Conservation (phyloP, 2,113 vertebrate species). For the Circaetus cinerascens region DNA sequence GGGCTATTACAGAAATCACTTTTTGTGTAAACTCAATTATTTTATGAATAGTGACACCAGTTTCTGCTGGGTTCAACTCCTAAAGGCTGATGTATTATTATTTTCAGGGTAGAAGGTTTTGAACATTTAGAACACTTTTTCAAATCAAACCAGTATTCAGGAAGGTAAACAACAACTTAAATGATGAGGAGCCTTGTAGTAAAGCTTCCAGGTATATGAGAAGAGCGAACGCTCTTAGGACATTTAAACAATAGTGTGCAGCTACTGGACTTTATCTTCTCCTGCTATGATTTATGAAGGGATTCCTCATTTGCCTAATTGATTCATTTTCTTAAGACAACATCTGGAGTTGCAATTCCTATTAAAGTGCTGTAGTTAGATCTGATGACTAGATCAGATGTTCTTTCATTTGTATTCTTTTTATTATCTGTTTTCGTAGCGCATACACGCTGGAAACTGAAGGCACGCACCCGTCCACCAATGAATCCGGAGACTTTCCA, state of each 20-base stretch:
- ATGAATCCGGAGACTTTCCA: background rate
- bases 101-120: constrained; percentile 73
- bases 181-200: background rate
- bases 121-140: constrained; percentile 58
- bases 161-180: constrained; percentile 67
- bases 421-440: constrained; percentile 15
- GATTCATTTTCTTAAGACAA: constrained; percentile 73
- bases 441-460: background rate
- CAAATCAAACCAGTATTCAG: constrained; percentile 67
- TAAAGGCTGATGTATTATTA: constrained; percentile 70
- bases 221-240: background rate
- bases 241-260: background rate
- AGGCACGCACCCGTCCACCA: background rate
- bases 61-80: constrained; percentile 78
- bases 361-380: constrained; percentile 69
- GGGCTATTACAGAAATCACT: constrained; percentile 81
- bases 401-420: constrained; percentile 48
- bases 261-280: constrained; percentile 5
- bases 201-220: constrained; percentile 28
- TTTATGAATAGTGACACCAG: constrained; percentile 89
- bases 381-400: constrained; percentile 68
- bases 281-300: constrained; percentile 54
- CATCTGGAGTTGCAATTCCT: constrained; percentile 73
- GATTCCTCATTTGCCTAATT: constrained; percentile 73
- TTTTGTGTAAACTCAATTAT: constrained; percentile 93